These are phyloP conservation scores for Troides helena DNA, from an alignment of 2,888 invertebrate species.

Conservation along the genomic window DNA sequence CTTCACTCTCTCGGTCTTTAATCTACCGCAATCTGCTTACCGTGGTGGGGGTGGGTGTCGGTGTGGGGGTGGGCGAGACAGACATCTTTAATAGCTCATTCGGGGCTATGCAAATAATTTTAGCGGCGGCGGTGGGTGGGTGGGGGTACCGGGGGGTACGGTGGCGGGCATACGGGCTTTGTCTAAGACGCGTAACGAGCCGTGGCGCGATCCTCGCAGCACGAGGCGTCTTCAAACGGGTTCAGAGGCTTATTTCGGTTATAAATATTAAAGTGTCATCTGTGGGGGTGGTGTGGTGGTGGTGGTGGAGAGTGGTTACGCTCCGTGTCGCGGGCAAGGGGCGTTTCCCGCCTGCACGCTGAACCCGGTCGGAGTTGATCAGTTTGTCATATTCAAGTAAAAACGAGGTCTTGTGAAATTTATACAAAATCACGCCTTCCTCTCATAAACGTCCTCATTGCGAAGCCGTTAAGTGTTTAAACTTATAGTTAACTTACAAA, in stretches of 20 bases:
- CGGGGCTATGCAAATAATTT: constrained; percentile 80
- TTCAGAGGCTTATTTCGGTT: constrained; percentile 65
- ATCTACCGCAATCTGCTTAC: constrained; percentile 80
- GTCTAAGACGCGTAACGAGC: constrained; percentile 76
- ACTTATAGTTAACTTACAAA: no score
- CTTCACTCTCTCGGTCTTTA: constrained; percentile 70
- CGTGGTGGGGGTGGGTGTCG: constrained; percentile 60
- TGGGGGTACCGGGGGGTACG: constrained; percentile 42
- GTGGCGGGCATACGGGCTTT: constrained; percentile 72
- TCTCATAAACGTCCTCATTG: no score
- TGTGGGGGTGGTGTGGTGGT: constrained; percentile 1
- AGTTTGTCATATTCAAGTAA: no score
- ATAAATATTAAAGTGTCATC: constrained; percentile 63
- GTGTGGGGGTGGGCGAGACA: constrained; percentile 63
- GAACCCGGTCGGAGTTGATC: constrained; percentile 16
- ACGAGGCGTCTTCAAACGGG: constrained; percentile 72
- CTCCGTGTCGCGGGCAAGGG: constrained; percentile 28
- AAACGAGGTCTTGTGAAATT: no score
- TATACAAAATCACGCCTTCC: no score
- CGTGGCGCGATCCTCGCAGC: constrained; percentile 71
- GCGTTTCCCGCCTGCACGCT: constrained; percentile 31
- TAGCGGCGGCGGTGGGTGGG: constrained; percentile 31
- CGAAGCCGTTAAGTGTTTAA: no score
- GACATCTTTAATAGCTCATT: constrained; percentile 80
- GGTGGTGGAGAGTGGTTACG: constrained; percentile 26